phyloP scores from a whole-genome alignment of 2,113 vertebrate species.

The Gymnobelideus leadbeateri region DNA sequence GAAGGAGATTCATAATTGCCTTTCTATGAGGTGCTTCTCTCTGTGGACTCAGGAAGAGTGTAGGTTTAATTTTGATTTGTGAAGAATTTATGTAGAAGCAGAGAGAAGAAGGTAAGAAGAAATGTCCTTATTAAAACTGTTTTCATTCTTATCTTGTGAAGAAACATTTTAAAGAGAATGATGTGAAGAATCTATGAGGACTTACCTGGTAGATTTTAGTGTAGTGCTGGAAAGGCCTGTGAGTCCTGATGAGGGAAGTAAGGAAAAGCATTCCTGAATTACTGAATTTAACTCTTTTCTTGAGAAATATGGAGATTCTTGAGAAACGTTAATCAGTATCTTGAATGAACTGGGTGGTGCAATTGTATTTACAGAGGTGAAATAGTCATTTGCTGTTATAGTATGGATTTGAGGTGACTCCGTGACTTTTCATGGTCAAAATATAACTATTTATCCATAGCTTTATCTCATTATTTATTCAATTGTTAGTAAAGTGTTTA shows the following conservation, averaged over 20 bases:
- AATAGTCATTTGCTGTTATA: not conserved
- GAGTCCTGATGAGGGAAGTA: not conserved
- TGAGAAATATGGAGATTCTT: not conserved
- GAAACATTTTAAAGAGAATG: not conserved
- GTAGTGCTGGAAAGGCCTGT: not conserved
- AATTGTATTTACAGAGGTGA: not conserved
- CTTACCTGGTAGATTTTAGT: not conserved
- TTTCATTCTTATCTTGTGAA: not conserved
- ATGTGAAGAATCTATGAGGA: not conserved
- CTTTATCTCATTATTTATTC: not conserved
- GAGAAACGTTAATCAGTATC: not conserved
- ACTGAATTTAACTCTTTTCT: not conserved
- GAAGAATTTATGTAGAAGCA: not conserved
- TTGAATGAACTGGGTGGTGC: not conserved
- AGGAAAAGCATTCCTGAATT: not conserved
- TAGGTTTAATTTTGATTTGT: not conserved
- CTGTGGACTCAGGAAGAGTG: not conserved
- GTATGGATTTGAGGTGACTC: not conserved
- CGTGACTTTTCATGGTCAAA: not conserved
- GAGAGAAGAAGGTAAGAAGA: too few species aligned
- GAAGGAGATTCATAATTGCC: not conserved
- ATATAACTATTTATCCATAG: not conserved
- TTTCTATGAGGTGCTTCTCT: not conserved
- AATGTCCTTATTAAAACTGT: not conserved
- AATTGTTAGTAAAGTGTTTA: not conserved